phyloP scores from a whole-genome alignment of 2,797 vertebrate genomes.

The Kryptolebias ocellatus region DNA sequence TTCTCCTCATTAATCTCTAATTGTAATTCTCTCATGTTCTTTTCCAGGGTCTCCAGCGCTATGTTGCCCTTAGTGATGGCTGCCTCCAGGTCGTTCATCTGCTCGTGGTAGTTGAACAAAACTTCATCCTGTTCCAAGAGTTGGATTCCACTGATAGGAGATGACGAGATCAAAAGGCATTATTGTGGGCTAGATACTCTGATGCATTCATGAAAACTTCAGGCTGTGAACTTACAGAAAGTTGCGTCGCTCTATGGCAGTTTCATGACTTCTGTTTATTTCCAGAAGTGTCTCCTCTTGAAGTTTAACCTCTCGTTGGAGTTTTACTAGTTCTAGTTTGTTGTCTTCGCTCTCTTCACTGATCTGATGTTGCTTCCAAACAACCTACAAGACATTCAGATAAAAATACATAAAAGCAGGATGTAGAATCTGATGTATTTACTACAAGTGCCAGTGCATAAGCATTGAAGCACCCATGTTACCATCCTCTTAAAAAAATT shows the following conservation, averaged over 20 bases:
- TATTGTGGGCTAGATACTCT: too few relatives aligned
- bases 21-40: slow-evolving; percentile 84
- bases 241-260: slow-evolving; percentile 74
- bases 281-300: slow-evolving; percentile 82
- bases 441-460: too few relatives aligned
- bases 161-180: background rate
- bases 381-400: slow-evolving; percentile 47
- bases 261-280: slow-evolving; percentile 79
- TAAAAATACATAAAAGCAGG: background rate
- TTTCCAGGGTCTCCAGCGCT: slow-evolving; percentile 83
- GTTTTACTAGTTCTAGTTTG: slow-evolving; percentile 77
- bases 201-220: background rate
- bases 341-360: slow-evolving; percentile 81
- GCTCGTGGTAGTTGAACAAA: slow-evolving; percentile 85
- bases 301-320: slow-evolving; percentile 73
- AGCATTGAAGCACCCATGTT: too few relatives aligned
- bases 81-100: slow-evolving; percentile 84
- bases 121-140: slow-evolving; percentile 90
- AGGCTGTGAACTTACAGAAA: slow-evolving; percentile 78
- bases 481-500: too few relatives aligned
- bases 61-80: slow-evolving; percentile 78
- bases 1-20: slow-evolving; percentile 82
- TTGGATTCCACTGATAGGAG: slow-evolving; percentile 81
- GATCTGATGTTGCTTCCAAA: slow-evolving; percentile 73
- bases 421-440: too few relatives aligned